Evolutionary conservation across 64 coral and sea anemone genomes (phyloP), one percentile per base, ranked within the genome.

Genomic region (Acropora yongei): DNA sequence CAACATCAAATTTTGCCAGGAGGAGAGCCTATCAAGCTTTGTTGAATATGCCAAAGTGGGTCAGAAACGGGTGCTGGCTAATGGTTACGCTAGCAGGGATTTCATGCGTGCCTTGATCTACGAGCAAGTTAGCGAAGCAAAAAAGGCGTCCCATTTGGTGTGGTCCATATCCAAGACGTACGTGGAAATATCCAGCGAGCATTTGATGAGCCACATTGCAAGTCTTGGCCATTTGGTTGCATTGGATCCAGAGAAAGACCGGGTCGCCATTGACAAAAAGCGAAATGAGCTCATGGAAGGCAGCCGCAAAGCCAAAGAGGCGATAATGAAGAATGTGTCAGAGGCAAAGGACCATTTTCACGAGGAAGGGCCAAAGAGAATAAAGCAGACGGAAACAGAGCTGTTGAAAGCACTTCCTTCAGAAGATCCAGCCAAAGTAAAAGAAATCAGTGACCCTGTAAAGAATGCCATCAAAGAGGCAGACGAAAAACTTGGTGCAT

Each of bases 71-170:
- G 49, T 8, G n/a, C 8, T 80, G 49, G 20, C 49, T 39, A 80
- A 80, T 18, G 78, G 78, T 49, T 80, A 80, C 30, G 49, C 78
- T 57, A n/a, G 19, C 12, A 47, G 4, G 1, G 49, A 80, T 80
- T 80, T 80, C 49, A 80, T 80, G 78, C 47, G 78, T 20, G 78
- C 51, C 18, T 17, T 80, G 16, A 80, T 80, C 78, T 80, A 80
- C 44, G 78, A 80, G 20, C 78, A 80, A 80, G 78, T 80, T 16
- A 80, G 49, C 4, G 47, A 80, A 80, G 78, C 78, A 40, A 80
- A 80, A 0, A 57, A 0, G 8, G 57, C 78, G 14, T 80, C 78
- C 6, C 57, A 80, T 41, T 47, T 80, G 48, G 78, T 80, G 16
- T 80, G 78, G 78, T 80, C 78, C 47, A 42, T 80, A 30, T 58